These are phyloP conservation scores for Chlorops oryzae DNA, from an alignment of 1,140 invertebrate species.

Conservation along the genomic window DNA sequence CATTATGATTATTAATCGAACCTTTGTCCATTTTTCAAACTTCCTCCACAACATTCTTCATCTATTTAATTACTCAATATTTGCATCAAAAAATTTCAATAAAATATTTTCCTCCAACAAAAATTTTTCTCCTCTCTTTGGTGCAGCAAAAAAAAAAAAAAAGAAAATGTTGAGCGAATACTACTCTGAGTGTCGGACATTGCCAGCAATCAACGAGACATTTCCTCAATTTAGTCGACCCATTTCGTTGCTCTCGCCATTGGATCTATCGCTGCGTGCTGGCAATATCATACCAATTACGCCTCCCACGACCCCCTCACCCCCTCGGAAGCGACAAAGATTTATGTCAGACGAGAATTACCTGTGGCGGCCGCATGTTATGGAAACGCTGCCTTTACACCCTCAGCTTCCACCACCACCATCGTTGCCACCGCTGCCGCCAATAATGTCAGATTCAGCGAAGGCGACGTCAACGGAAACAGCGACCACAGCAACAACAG, in stretches of 20 bases:
- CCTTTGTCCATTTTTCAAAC: too few species aligned
- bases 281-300: conserved; percentile 52
- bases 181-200: conserved; percentile 34
- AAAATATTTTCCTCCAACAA: too few species aligned
- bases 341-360: conserved; percentile 47
- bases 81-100: too few species aligned
- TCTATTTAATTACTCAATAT: too few species aligned
- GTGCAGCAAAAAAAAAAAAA: too few species aligned
- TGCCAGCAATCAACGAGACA: conserved; percentile 45
- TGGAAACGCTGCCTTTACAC: too few species aligned
- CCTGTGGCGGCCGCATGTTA: conserved; percentile 48
- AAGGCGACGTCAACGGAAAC: conserved; percentile 19
- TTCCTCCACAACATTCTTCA: too few species aligned
- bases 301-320: conserved; percentile 57
- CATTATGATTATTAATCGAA: too few species aligned
- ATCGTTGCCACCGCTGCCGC: conserved; percentile 16
- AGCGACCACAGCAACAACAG: conserved; percentile 10
- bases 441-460: conserved; percentile 12
- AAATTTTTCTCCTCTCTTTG: neutral
- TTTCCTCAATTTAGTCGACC: conserved; percentile 42
- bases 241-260: conserved; percentile 48
- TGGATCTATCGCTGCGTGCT: conserved; percentile 53
- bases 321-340: conserved; percentile 50
- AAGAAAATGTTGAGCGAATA: conserved; percentile 21
- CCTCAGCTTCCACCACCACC: conserved; percentile 47